Percentiles rank a stretch among this genome's conserved stretches.
phyloP scores from a whole-genome alignment of 2,113 vertebrate genomes.

The Pristiophorus japonicus region DNA sequence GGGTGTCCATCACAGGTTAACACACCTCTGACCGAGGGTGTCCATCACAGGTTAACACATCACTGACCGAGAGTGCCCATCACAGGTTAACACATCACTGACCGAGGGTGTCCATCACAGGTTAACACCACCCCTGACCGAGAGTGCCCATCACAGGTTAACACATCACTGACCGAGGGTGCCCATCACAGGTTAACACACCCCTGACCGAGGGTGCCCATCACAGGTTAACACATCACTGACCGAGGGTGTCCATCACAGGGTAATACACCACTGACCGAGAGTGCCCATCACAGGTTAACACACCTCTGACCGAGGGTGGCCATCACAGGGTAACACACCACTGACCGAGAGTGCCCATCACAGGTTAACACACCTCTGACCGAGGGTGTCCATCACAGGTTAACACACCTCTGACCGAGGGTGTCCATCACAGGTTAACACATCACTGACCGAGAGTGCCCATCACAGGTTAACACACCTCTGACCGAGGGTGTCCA shows the following conservation, averaged over 20 bases:
- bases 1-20: too few relatives aligned
- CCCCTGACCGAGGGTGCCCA: neutral
- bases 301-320: too few relatives aligned
- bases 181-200: neutral
- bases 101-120: too few relatives aligned
- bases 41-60: too few relatives aligned
- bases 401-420: neutral
- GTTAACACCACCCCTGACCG: neutral
- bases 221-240: neutral
- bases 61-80: too few relatives aligned
- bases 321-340: neutral
- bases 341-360: too few relatives aligned
- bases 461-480: neutral
- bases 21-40: too few relatives aligned
- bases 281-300: too few relatives aligned
- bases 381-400: too few relatives aligned
- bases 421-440: neutral
- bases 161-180: neutral
- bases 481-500: neutral
- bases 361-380: too few relatives aligned
- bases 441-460: neutral
- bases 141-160: neutral
- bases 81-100: neutral
- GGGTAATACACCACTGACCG: neutral
- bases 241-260: neutral